A percentile compares a stretch with the other conserved stretches of the same genome.
phyloP scores from a whole-genome alignment of 2,797 vertebrate species.

The Apogon hyalosoma region DNA sequence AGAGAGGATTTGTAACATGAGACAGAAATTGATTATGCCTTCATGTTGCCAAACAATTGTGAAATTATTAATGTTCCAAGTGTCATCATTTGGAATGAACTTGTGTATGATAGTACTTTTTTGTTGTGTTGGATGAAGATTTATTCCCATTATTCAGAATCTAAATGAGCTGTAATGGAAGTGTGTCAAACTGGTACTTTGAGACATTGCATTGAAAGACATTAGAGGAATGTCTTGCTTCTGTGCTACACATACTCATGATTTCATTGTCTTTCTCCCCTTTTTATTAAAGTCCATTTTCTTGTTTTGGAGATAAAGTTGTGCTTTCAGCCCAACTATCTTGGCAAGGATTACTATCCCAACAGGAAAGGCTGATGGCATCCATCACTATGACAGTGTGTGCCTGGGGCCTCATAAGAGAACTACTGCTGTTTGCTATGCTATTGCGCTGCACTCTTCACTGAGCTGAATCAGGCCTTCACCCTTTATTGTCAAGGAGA shows the following conservation, averaged over 20 bases:
- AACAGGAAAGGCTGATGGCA: slow-evolving; percentile 28
- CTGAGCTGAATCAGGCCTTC: slow-evolving; percentile 36
- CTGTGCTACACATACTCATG: too few relatives aligned
- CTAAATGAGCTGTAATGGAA: neutral
- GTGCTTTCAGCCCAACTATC: slow-evolving; percentile 23
- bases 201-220: neutral
- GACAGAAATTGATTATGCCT: neutral
- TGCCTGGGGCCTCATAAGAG: slow-evolving; percentile 27
- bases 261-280: neutral
- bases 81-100: neutral
- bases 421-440: slow-evolving; percentile 24
- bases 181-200: neutral
- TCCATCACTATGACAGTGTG: slow-evolving; percentile 44
- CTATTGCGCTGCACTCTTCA: slow-evolving; percentile 43
- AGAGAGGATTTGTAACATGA: slow-evolving; percentile 10
- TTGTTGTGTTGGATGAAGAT: neutral
- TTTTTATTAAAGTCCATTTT: neutral
- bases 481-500: slow-evolving; percentile 62
- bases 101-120: neutral
- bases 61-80: slow-evolving; percentile 5
- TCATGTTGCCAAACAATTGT: slow-evolving; percentile 10
- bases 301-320: slow-evolving; percentile 27
- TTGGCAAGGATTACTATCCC: slow-evolving; percentile 44
- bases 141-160: neutral
- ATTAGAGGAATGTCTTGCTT: neutral